These are phyloP conservation scores for Pipistrellus kuhlii DNA, from an alignment of 2,797 vertebrate genomes.

Conservation along the genomic window DNA sequence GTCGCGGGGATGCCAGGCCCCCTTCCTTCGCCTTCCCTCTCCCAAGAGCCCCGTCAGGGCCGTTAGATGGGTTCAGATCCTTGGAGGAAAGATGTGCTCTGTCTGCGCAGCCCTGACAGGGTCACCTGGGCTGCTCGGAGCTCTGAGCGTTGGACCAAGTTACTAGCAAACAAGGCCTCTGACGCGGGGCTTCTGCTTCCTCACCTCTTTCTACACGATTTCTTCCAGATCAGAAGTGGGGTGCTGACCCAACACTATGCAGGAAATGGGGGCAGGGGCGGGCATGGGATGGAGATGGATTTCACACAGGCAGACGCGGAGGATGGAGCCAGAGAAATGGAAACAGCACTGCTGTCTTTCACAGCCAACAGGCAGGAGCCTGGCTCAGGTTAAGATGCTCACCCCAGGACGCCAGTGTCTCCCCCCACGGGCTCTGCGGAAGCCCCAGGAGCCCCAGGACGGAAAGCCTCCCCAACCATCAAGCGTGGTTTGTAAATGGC, in stretches of 20 bases:
- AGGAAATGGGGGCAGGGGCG: neutral
- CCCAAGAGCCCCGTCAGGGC: constrained; percentile 71
- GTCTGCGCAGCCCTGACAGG: constrained; percentile 54
- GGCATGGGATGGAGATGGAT: neutral
- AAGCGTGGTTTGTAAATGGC: constrained; percentile 73
- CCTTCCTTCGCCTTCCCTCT: neutral
- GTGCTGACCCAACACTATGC: neutral
- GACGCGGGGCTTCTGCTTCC: neutral
- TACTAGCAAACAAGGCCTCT: constrained; percentile 55
- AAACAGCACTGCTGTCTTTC: neutral
- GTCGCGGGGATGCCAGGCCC: constrained; percentile 23
- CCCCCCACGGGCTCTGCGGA: neutral
- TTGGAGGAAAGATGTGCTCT: constrained; percentile 73
- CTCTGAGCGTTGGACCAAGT: constrained; percentile 70
- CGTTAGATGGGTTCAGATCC: constrained; percentile 71
- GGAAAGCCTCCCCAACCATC: constrained; percentile 44
- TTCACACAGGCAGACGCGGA: neutral
- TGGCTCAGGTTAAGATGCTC: neutral
- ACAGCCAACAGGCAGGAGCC: neutral
- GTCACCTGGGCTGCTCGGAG: constrained; percentile 27
- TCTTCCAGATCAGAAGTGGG: neutral
- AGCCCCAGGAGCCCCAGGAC: constrained; percentile 1
- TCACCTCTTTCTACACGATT: neutral
- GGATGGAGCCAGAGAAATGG: neutral
- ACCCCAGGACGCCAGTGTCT: neutral